Percentiles rank a stretch among this genome's conserved stretches.
phyloP scores from a whole-genome alignment of 2,797 vertebrate species.

The Capromys pilorides region DNA sequence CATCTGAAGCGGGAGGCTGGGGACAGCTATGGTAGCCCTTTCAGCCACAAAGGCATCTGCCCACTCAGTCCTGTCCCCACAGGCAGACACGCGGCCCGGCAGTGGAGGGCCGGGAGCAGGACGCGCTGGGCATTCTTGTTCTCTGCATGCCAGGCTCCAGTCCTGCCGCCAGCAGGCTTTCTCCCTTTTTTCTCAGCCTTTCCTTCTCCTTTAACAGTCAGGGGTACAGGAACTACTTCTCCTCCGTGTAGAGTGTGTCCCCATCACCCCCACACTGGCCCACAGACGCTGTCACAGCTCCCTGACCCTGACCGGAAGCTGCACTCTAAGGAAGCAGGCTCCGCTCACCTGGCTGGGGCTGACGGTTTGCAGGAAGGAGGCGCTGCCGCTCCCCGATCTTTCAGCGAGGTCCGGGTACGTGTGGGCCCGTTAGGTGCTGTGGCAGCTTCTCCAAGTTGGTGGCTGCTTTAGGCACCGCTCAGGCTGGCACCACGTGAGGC shows the following conservation, averaged over 20 bases:
- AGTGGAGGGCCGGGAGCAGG: not conserved
- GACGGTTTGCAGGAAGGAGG: not conserved
- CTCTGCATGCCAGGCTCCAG: rapidly evolving
- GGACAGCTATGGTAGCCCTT: not conserved
- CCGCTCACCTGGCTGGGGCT: not conserved
- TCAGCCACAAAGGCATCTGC: not conserved
- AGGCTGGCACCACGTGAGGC: rapidly evolving
- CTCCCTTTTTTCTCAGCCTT: not conserved
- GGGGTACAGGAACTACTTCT: no score
- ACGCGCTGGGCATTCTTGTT: rapidly evolving
- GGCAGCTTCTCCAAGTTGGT: not conserved
- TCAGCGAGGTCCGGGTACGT: not conserved
- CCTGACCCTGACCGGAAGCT: not conserved
- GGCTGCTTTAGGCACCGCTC: not conserved
- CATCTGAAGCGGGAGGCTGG: rapidly evolving
- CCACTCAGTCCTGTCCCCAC: not conserved
- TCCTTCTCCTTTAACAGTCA: not conserved
- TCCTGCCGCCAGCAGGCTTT: not conserved
- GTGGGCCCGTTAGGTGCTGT: not conserved
- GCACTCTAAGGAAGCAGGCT: rapidly evolving
- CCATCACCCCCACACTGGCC: not conserved
- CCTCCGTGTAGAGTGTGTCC: not conserved
- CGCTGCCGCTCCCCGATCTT: not conserved
- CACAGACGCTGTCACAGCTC: not conserved
- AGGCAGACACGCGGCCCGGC: no score